Base-by-base conservation (phyloP, 2,113 vertebrate species). In the Nycticebus coucang region DNA sequence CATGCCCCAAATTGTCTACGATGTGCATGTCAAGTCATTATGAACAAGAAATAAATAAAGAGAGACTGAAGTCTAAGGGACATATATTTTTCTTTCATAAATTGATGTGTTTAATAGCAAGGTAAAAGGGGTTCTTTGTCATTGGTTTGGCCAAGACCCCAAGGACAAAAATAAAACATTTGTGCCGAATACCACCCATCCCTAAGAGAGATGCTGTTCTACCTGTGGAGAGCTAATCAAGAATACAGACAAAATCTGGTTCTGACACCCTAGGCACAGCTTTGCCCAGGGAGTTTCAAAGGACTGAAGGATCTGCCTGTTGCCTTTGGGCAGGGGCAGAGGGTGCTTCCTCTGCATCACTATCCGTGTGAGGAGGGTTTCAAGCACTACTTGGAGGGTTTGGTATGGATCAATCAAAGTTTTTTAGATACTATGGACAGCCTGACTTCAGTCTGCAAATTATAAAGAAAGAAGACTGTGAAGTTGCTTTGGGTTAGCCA, bases 281-380 rank as follows among this genome's bases (percentile, higher is more conserved):
- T 17, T 30, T 89, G 22, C 57, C 57, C 1, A 30, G 2, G 26
- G 21, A 41, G 30, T 22, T n/a, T 19, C 59, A 74, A 53, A 74
- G 15, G 10, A 21, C 17, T 17, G n/a, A 41, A 68, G 7, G 8
- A 4, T 0, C 0, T 0, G 62, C 35, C 22, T 2, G 4, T 75
- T 22, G 24, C 4, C 4, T 14, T 9, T 28, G 6, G 3, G 30
- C 6, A 64, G 17, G 6, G 17, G 2, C 41, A 75, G 30, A n/a
- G 10, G 30, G 19, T 4, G 0, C 2, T 15, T 57, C 15, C 3
- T 55, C 8, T 3, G 26, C 2, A 26, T 53, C 28, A 35, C 2
- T 68, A 37, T 17, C 33, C 12, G n/a, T 57, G 0, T 0, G 1
- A 72, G 1, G 21, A 1, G 17, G 0, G 2, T 1, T 75, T n/a